Evolutionary conservation across 2,888 invertebrate species (phyloP).

Genomic region (Macrosiphum euphorbiae): DNA sequence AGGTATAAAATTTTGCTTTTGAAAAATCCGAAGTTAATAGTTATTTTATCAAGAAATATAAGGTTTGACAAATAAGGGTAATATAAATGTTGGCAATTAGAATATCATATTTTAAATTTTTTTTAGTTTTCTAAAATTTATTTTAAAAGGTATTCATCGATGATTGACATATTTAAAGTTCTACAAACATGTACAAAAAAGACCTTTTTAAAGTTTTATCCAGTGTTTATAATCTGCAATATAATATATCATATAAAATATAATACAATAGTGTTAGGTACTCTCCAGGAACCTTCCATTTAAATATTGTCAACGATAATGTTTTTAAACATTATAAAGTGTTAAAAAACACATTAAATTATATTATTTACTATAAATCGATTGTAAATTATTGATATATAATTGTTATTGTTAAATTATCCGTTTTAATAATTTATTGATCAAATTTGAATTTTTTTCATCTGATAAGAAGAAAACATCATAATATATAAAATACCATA

Average conservation of each 20-base stretch:
- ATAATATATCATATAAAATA: no score
- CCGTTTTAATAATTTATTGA: not conserved
- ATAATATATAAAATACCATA: not conserved
- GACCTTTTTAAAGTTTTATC: not conserved
- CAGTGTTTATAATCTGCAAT: not conserved
- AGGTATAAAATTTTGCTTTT: not conserved
- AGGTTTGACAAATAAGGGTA: not conserved
- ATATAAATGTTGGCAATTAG: not conserved
- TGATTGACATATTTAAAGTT: not conserved
- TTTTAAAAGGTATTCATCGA: not conserved
- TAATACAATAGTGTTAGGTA: not conserved
- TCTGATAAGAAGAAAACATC: not conserved
- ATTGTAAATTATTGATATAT: not conserved
- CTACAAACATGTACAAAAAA: not conserved
- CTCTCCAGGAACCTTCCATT: no score
- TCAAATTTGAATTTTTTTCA: not conserved
- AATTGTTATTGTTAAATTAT: not conserved
- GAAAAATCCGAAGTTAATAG: not conserved
- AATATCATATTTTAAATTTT: no score
- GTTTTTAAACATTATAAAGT: no score
- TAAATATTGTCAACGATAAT: no score
- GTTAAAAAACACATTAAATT: not conserved
- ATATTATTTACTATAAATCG: not conserved
- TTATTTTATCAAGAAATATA: not conserved
- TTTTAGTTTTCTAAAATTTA: no score